Evolutionary conservation across 2,797 vertebrate genomes (phyloP), one percentile per base, ranked within the genome.

Genomic region (Mus spretus): DNA sequence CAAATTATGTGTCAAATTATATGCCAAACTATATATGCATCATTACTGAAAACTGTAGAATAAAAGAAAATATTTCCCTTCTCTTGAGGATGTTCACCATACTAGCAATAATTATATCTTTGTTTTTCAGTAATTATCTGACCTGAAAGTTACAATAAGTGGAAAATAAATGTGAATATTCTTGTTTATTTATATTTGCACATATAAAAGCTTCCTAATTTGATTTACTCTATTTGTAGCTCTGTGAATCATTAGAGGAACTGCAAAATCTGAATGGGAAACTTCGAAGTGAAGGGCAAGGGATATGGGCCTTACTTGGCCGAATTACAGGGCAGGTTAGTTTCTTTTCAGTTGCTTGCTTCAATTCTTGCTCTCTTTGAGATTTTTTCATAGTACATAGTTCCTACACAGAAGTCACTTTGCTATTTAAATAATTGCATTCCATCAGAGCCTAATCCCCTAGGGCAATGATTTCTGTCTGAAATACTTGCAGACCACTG

Each of bases 211-310:
- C 93, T 90, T 89, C 67, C 24, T 91, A 40, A 93, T 91, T 79
- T 93, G 17, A 81, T 28, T 95, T 88, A 79, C 47, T 97, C 88
- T 84, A 94, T 91, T 97, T 98, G 92, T 97, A 99, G 99, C 98
- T 99, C 1, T 99, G 99, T 92, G 99, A 99, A 96, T 99, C 99
- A 91, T 98, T 99, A 98, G 99, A 99, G 98, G 99, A 99, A 91
- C 98, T 99, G 85, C 99, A 99, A 97, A 99, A 99, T 97, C 98
- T 99, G 98, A 99, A 99, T 94, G 99, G 99, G 86, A 99, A 99
- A 97, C 98, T 99, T 97, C 98, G 99, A 89, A 98, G 98, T 70
- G 99, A 99, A 98, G 99, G 99, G 44, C 99, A 99, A 98, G 98
- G 99, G 94, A 98, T 99, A 95, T 99, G 99, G 99, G 99, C 99